Conservation (phyloP, 2,888 invertebrate genomes). For the Endomychus coccineus region DNA sequence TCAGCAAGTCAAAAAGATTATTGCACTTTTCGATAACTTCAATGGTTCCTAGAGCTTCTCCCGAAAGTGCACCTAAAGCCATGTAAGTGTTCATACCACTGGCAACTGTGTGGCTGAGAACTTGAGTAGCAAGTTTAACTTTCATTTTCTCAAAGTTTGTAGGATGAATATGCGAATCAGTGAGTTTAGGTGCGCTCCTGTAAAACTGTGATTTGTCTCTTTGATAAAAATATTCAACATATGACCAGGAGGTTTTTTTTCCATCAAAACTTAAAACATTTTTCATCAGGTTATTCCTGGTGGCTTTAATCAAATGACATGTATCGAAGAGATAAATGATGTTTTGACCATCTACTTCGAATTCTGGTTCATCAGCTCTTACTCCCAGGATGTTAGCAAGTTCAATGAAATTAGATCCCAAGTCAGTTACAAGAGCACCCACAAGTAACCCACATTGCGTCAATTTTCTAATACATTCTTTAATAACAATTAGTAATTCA, state of each 20-base stretch:
- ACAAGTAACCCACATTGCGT: neutral
- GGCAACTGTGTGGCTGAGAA: conserved; percentile 2
- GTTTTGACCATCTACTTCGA: conserved; percentile 1
- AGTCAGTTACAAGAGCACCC: conserved; percentile 5
- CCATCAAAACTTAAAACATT: conserved; percentile 13
- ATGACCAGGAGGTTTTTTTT: conserved; percentile 14
- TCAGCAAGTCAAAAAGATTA: no score
- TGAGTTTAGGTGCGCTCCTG: conserved; percentile 19
- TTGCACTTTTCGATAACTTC: no score
- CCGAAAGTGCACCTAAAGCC: no score
- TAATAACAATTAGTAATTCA: neutral
- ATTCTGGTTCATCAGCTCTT: conserved; percentile 1
- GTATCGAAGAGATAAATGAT: conserved; percentile 4
- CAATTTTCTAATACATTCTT: neutral
- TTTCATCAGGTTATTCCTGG: conserved; percentile 17
- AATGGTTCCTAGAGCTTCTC: no score
- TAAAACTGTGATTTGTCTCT: conserved; percentile 14
- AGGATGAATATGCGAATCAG: conserved; percentile 19
- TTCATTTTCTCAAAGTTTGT: conserved; percentile 19
- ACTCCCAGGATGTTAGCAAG: conserved; percentile 8
- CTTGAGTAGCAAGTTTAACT: conserved; percentile 5
- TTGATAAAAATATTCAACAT: conserved; percentile 18
- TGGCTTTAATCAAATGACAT: conserved; percentile 7
- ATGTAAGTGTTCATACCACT: conserved; percentile 2
- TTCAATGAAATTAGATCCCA: conserved; percentile 15